phyloP scores from a whole-genome alignment of 2,113 vertebrate genomes.

The Halcyon senegalensis region DNA sequence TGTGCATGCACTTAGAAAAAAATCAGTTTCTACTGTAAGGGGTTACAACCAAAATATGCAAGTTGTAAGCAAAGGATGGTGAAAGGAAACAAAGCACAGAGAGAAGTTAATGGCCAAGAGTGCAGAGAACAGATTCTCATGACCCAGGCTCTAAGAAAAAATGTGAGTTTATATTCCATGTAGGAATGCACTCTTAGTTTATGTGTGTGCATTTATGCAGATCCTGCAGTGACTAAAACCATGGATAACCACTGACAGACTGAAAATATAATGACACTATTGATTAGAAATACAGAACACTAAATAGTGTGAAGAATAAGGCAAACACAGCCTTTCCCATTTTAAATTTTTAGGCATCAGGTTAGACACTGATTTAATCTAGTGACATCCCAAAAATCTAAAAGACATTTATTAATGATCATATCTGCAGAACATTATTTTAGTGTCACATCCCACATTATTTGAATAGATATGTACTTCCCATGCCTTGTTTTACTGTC shows the following conservation, averaged over 20 bases:
- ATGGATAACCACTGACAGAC: neutral
- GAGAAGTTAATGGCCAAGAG: neutral
- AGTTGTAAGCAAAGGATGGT: neutral
- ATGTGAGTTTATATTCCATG: neutral
- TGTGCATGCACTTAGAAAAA: neutral
- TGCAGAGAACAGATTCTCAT: neutral
- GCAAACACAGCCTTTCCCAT: neutral
- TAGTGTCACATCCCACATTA: neutral
- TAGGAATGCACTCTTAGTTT: neutral
- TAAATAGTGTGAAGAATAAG: neutral
- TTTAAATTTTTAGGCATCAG: neutral
- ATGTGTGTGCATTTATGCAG: neutral
- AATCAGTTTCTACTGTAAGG: neutral
- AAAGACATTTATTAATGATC: neutral
- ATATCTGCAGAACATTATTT: neutral
- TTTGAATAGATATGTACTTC: neutral
- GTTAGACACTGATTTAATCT: neutral
- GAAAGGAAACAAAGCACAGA: neutral
- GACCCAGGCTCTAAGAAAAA: neutral
- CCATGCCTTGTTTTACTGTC: neutral
- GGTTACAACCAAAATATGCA: neutral
- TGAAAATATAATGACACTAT: neutral
- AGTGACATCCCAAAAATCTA: neutral
- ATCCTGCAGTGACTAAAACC: neutral
- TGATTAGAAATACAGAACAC: neutral